Percentiles rank a stretch among this genome's conserved stretches.
phyloP scores from a whole-genome alignment of 2,888 invertebrate genomes.

The Slavum lentiscoides region DNA sequence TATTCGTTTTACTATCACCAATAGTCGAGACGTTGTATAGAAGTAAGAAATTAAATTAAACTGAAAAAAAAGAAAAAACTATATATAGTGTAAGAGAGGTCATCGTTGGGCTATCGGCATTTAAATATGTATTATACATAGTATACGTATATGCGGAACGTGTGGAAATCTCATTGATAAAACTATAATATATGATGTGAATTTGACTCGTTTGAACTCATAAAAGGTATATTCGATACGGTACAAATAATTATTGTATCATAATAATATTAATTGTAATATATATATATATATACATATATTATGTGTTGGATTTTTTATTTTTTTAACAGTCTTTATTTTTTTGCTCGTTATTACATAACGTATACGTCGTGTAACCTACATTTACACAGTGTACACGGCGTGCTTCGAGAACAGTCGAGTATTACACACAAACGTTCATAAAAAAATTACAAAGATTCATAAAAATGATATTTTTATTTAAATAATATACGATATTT shows the following conservation, averaged over 20 bases:
- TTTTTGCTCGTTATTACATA: background rate
- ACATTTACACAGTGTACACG: no score
- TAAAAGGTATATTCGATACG: background rate
- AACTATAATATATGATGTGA: background rate
- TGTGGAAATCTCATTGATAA: conserved; percentile 38
- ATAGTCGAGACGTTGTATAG: no score
- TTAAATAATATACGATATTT: no score
- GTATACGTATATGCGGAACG: background rate
- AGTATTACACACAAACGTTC: no score
- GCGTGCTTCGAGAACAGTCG: no score
- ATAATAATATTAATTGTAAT: no score
- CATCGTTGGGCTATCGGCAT: background rate
- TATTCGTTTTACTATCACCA: no score
- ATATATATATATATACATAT: background rate
- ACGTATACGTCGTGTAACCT: no score
- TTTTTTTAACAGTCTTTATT: background rate
- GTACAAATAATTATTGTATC: background rate
- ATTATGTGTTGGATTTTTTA: background rate
- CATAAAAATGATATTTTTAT: no score
- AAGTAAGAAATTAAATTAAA: background rate
- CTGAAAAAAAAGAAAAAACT: background rate
- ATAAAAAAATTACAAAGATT: no score
- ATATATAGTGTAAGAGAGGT: background rate
- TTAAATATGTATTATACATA: no score
- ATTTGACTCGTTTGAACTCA: conserved; percentile 11